A percentile compares a stretch with the other conserved stretches of the same genome.
Evolutionary conservation across 2,113 vertebrate genomes (phyloP).

Genomic region (Lates calcarifer): DNA sequence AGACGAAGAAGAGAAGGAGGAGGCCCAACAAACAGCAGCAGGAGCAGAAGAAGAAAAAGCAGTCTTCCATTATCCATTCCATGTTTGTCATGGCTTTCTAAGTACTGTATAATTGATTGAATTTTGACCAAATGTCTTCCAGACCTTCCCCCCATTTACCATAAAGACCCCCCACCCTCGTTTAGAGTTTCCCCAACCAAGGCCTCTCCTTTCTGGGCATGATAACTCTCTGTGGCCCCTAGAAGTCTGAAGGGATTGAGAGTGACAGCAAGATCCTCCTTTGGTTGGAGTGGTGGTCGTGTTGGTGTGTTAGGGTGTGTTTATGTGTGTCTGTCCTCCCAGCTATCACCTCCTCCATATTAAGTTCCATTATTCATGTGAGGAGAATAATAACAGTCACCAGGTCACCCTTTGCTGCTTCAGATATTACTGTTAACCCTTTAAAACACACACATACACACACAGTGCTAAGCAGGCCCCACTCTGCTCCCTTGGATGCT

Average conservation of each 20-base stretch:
- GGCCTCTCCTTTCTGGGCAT: conserved; percentile 55
- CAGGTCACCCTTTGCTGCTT: conserved; percentile 68
- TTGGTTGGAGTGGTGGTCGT: not conserved
- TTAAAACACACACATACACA: conserved; percentile 21
- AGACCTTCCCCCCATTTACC: conserved; percentile 53
- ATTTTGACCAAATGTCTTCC: conserved; percentile 71
- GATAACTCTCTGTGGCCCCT: conserved; percentile 57
- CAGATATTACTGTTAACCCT: conserved; percentile 81
- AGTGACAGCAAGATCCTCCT: conserved; percentile 50
- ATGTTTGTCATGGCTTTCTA: conserved; percentile 60
- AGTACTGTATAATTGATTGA: conserved; percentile 64
- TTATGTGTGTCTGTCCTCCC: conserved; percentile 28
- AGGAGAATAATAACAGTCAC: conserved; percentile 76
- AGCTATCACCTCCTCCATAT: conserved; percentile 76
- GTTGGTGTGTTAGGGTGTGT: conserved; percentile 4
- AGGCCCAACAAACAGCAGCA: conserved; percentile 7
- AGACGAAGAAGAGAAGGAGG: not conserved
- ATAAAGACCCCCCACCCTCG: conserved; percentile 54
- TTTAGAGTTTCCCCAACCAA: conserved; percentile 41
- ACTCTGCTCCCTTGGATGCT: not conserved
- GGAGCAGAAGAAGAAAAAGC: conserved; percentile 12
- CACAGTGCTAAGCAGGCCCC: not conserved
- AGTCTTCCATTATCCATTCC: conserved; percentile 16
- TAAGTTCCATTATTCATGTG: conserved; percentile 84
- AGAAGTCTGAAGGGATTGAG: conserved; percentile 57